These are phyloP conservation scores for Cyclopterus lumpus DNA, from an alignment of 2,797 vertebrate species.

Conservation along the genomic window DNA sequence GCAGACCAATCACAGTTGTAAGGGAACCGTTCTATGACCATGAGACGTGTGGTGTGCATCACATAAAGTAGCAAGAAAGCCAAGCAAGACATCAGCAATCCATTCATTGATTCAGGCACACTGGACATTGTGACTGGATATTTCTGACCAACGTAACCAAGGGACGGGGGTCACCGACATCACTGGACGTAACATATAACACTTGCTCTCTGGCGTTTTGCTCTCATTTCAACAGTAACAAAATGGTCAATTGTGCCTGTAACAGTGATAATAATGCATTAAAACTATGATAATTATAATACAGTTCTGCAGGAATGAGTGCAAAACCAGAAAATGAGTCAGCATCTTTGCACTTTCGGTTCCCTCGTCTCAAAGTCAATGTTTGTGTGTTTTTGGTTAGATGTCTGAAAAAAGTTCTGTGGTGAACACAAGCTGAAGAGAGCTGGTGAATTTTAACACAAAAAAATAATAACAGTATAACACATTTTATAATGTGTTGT, in stretches of 20 bases:
- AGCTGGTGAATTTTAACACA: background rate
- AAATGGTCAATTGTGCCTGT: no score
- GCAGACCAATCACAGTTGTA: constrained; percentile 40
- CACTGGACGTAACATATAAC: background rate
- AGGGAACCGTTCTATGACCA: background rate
- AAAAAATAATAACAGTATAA: no score
- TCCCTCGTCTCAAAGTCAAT: no score
- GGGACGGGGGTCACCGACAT: background rate
- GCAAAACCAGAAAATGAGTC: no score
- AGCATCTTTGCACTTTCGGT: no score
- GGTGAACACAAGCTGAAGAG: background rate
- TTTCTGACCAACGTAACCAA: background rate
- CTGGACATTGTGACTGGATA: background rate
- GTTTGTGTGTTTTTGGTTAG: no score
- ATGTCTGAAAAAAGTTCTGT: background rate
- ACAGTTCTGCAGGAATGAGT: no score
- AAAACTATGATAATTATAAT: no score
- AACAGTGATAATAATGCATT: no score
- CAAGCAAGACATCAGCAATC: constrained; percentile 33
- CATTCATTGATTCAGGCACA: background rate
- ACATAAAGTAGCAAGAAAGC: constrained; percentile 22
- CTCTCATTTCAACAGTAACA: background rate
- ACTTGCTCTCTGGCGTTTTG: background rate
- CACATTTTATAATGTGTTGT: no score
- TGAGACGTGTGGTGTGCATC: background rate